Evolutionary conservation across 2,113 vertebrate genomes (phyloP).

Genomic region (Channa maculata): DNA sequence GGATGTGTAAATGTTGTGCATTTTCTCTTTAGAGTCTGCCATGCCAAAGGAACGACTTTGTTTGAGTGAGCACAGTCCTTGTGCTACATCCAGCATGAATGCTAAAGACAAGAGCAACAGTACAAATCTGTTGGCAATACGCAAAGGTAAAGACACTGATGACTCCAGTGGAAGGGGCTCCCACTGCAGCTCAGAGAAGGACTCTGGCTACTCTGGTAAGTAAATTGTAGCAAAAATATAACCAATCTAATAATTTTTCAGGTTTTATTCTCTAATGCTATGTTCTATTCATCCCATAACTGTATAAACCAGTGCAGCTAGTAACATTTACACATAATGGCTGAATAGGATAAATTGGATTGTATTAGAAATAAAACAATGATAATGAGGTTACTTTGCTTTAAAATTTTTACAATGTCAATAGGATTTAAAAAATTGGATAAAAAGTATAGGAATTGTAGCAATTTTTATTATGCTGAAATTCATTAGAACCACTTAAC

Average conservation of each 20-base stretch:
- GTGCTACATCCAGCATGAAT: slow-evolving; percentile 65
- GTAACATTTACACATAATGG: neutral
- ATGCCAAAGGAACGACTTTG: slow-evolving; percentile 74
- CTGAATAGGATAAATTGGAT: neutral
- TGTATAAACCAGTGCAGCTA: slow-evolving; percentile 12
- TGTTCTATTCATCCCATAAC: neutral
- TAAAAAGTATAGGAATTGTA: too few species aligned
- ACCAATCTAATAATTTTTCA: neutral
- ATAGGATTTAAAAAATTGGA: too few species aligned
- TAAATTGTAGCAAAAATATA: neutral
- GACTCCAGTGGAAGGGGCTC: slow-evolving; percentile 52
- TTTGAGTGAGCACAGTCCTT: slow-evolving; percentile 27
- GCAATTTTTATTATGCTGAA: too few species aligned
- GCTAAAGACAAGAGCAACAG: slow-evolving; percentile 79
- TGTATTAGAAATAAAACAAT: neutral
- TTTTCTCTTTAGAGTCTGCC: slow-evolving; percentile 50
- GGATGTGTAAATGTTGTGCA: neutral
- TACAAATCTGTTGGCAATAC: slow-evolving; percentile 57
- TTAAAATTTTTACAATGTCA: too few species aligned
- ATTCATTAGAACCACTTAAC: too few species aligned
- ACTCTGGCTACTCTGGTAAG: slow-evolving; percentile 83
- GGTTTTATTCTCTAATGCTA: neutral
- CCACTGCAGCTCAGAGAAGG: slow-evolving; percentile 79
- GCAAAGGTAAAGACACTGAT: slow-evolving; percentile 23
- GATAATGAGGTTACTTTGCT: neutral